A percentile compares a stretch with the other conserved stretches of the same genome.
These are phyloP conservation scores for Burhinus oedicnemus DNA, from an alignment of 2,113 vertebrate genomes.

Conservation along the genomic window DNA sequence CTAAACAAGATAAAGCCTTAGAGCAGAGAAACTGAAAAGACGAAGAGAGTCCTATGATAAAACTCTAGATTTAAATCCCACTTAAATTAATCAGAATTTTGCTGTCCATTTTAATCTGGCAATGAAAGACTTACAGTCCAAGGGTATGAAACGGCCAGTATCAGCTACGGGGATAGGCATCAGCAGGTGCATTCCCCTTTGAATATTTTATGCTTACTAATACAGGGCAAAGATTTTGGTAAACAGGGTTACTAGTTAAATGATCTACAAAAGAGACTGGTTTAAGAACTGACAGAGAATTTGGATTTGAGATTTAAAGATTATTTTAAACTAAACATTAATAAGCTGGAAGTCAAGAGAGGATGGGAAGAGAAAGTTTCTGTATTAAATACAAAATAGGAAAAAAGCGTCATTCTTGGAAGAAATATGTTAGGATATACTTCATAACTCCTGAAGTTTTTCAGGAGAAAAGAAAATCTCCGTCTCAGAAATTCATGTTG, in stretches of 20 bases:
- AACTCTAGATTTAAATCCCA: background rate
- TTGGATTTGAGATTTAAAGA: background rate
- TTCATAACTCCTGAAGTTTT: constrained; percentile 41
- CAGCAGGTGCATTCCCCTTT: background rate
- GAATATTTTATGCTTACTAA: background rate
- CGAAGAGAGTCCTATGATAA: background rate
- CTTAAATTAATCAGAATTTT: background rate
- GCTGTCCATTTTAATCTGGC: background rate
- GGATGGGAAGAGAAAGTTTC: background rate
- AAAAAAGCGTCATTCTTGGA: constrained; percentile 1
- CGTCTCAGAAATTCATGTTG: constrained; percentile 55
- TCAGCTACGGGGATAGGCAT: background rate
- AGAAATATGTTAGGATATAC: constrained; percentile 12
- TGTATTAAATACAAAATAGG: background rate
- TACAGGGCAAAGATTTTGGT: background rate
- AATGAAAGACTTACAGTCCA: background rate
- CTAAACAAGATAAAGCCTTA: background rate
- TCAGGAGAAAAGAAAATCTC: constrained; percentile 37
- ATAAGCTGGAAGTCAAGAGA: background rate
- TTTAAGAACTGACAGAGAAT: background rate
- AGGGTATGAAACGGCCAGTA: background rate
- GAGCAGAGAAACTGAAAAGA: background rate
- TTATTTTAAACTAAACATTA: background rate
- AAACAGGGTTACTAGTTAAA: background rate
- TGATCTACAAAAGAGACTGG: background rate